Base-by-base conservation (phyloP, 37 sponge, comb jelly and placozoan species). In the Mnemiopsis leidyi region DNA sequence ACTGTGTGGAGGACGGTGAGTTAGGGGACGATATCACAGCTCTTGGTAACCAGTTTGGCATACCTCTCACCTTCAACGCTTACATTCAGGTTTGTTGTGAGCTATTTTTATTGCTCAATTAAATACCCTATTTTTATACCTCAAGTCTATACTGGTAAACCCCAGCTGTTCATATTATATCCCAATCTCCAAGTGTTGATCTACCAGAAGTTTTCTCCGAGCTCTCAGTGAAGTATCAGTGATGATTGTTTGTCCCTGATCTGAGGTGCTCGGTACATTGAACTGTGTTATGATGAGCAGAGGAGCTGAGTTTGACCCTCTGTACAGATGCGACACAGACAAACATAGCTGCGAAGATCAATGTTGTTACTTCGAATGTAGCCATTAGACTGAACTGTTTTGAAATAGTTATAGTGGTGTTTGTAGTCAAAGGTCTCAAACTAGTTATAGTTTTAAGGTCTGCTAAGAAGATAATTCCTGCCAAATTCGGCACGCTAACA, bases 241-340 rank as follows among this genome's bases (percentile, higher is more conserved):
- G 73, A 71, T 18, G n/a, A 5, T 71, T n/a, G 21, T 18, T 71
- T 71, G 73, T 71, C 29, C 3, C 30, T 29, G 29, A 71, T 25
- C 29, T 25, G n/a, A 71, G 24, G 2, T 34, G 32, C 79, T 77
- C 79, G 79, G 79, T 32, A 77, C 79, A 77, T 31, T 71, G 33
- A 16, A 77, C 36, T 77, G 79, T 77, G 79, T 77, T 77, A 77
- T 77, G 79, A 77, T 77, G 79, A 77, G 79, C 79, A 77, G 79
- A 77, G 79, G 79, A 34, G 79, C 79, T 31, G 79, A 77, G 79
- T 0, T n/a, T n/a, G 26, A 77, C 79, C 34, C 79, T 77, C 36
- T 1, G 79, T 77, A 77, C 79, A 77, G 79, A 77, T 77, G 33
- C 79, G 79, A 77, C 79, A 77, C 79, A 34, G 18, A 77, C 79